phyloP scores from a whole-genome alignment of 2,797 vertebrate genomes.

The Remorina albescens region DNA sequence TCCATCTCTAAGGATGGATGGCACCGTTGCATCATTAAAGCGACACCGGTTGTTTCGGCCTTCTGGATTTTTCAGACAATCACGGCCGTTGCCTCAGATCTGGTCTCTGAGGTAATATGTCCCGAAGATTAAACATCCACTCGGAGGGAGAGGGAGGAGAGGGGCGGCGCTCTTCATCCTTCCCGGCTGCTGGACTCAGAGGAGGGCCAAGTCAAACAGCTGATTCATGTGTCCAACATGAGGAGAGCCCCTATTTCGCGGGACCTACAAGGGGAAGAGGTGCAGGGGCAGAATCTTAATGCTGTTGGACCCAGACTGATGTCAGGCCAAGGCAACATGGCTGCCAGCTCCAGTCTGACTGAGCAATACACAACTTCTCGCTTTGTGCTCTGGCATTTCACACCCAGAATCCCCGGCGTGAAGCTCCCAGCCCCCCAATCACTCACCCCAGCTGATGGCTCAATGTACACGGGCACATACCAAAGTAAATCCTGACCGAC shows the following conservation, averaged over 20 bases:
- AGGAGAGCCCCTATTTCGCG: constrained; percentile 55
- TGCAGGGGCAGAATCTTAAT: constrained; percentile 69
- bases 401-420: constrained; percentile 26
- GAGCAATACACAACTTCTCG: constrained; percentile 6
- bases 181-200: constrained; percentile 33
- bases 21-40: constrained; percentile 64
- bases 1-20: constrained; percentile 60
- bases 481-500: constrained; percentile 51
- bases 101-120: constrained; percentile 83
- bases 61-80: constrained; percentile 75
- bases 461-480: constrained; percentile 46
- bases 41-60: constrained; percentile 53
- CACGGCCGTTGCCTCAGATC: constrained; percentile 80
- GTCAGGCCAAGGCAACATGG: constrained; percentile 55
- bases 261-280: constrained; percentile 33
- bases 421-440: constrained; percentile 17
- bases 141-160: constrained; percentile 29
- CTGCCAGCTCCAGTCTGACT: constrained; percentile 51
- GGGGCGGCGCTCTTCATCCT: constrained; percentile 14
- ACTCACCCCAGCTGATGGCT: constrained; percentile 30
- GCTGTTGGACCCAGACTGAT: constrained; percentile 51
- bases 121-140: constrained; percentile 75
- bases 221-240: constrained; percentile 74
- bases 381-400: constrained; percentile 62
- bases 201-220: constrained; percentile 71